Evolutionary conservation across 2,797 vertebrate species (phyloP).

Genomic region (Chloroceryle inda): DNA sequence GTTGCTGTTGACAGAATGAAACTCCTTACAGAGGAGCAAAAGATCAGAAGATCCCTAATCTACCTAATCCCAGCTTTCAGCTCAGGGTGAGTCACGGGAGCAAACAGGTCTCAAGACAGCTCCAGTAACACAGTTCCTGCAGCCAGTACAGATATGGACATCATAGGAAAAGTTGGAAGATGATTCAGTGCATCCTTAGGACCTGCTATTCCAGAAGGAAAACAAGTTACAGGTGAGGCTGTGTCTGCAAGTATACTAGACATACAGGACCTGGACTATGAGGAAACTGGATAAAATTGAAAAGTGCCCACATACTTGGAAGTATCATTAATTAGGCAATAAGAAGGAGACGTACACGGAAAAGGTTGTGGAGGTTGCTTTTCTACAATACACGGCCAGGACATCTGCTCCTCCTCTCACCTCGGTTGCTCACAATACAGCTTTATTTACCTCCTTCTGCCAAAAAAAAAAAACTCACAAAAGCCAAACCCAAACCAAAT

Average conservation of each 20-base stretch:
- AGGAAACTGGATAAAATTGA: not conserved
- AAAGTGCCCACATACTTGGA: accelerated
- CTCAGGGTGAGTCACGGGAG: not conserved
- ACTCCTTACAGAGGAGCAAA: not conserved
- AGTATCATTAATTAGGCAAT: not conserved
- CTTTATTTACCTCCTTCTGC: not conserved
- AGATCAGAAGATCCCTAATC: not conserved
- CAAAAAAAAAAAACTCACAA: not conserved
- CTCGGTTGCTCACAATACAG: not conserved
- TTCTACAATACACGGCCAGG: not conserved
- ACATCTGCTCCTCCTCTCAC: not conserved
- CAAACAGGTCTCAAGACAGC: not conserved
- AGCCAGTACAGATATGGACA: not conserved
- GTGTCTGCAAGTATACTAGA: not conserved
- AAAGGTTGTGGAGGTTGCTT: not conserved
- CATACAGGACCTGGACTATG: not conserved
- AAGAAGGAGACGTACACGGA: not conserved
- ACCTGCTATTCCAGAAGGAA: not conserved
- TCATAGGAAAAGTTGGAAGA: not conserved
- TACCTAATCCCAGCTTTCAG: not conserved
- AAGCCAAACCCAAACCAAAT: not conserved
- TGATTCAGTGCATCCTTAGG: not conserved
- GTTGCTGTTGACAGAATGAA: not conserved
- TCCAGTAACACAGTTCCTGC: not conserved
- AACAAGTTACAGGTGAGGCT: not conserved